Evolutionary conservation across 2,113 vertebrate species (phyloP).

Genomic region (Pteropus alecto): DNA sequence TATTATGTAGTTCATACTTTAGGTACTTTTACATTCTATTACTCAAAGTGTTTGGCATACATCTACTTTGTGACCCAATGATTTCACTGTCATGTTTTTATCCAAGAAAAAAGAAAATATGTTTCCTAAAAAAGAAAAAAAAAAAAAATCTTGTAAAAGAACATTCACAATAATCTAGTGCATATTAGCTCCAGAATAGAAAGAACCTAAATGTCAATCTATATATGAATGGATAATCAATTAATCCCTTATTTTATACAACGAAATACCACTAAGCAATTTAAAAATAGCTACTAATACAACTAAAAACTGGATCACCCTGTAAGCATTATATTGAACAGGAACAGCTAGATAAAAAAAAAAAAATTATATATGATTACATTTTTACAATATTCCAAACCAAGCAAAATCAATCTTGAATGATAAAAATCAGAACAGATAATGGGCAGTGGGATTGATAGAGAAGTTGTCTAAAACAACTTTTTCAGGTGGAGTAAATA

Average conservation of each 20-base stretch:
- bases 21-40: not conserved
- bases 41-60: not conserved
- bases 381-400: not conserved
- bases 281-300: not conserved
- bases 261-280: not conserved
- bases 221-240: not conserved
- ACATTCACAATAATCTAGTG: not conserved
- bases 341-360: not conserved
- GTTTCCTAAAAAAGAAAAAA: not conserved
- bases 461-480: not conserved
- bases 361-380: not conserved
- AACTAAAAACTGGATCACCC: not conserved
- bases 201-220: not conserved
- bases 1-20: not conserved
- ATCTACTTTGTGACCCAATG: not conserved
- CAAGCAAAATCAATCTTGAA: not conserved
- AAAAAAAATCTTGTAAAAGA: not conserved
- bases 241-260: not conserved
- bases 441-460: accelerated
- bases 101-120: not conserved
- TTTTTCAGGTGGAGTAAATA: not conserved
- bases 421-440: not conserved
- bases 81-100: not conserved
- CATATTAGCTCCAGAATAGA: not conserved
- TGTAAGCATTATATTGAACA: not conserved